Conservation (phyloP, 2,113 vertebrate species). For the Spilogale gracilis region DNA sequence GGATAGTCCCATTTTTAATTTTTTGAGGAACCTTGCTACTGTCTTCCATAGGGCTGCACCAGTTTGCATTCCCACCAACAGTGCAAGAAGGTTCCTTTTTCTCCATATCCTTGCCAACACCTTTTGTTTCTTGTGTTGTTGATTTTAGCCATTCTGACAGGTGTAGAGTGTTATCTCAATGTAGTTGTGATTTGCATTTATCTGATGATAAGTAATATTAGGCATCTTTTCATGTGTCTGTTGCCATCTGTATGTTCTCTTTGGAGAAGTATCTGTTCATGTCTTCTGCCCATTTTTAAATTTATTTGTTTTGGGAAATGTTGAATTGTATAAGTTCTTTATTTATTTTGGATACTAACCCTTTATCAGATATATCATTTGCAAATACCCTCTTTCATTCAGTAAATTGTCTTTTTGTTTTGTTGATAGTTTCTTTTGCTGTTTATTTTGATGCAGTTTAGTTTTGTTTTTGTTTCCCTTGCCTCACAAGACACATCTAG, state of each 20-base stretch:
- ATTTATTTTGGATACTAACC: neutral
- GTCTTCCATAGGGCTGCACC: neutral
- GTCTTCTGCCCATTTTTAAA: neutral
- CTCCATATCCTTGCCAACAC: neutral
- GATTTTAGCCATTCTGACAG: neutral
- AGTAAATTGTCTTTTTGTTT: neutral
- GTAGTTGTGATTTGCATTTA: neutral
- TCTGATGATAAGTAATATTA: neutral
- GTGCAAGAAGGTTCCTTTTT: neutral
- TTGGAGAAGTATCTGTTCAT: neutral
- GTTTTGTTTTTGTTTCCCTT: neutral
- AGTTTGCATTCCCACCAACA: neutral
- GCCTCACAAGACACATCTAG: neutral
- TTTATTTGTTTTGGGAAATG: neutral
- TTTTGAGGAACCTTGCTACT: neutral
- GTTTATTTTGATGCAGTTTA: neutral
- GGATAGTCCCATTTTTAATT: neutral
- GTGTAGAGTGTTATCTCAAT: neutral
- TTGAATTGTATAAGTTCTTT: neutral
- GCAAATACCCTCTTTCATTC: neutral
- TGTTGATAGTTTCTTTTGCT: neutral
- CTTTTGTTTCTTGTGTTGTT: neutral
- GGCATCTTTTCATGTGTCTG: neutral
- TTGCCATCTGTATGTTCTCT: neutral
- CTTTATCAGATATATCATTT: neutral